These are phyloP conservation scores for Eutolmus rufibarbis DNA, from an alignment of 2,888 invertebrate species.

Conservation along the genomic window DNA sequence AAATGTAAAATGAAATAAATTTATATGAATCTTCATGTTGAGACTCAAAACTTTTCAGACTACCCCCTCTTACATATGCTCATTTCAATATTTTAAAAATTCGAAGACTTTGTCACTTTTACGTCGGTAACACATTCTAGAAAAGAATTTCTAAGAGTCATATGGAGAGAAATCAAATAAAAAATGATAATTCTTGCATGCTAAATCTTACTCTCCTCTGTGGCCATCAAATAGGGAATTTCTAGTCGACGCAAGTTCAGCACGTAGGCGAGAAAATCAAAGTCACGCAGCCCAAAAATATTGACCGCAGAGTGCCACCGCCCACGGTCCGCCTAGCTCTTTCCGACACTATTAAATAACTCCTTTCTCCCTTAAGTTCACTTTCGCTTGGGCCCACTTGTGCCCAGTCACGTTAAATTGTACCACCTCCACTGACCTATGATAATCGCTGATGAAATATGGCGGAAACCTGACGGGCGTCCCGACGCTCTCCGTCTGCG, in stretches of 20 bases:
- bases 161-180: background rate
- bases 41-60: no score
- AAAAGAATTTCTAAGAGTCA: background rate
- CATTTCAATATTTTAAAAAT: background rate
- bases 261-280: background rate
- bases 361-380: background rate
- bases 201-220: background rate
- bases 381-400: background rate
- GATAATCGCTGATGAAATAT: background rate
- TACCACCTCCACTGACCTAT: background rate
- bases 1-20: no score
- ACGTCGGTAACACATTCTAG: background rate
- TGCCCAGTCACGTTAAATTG: background rate
- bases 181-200: background rate
- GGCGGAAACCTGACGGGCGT: background rate
- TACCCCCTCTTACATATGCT: background rate
- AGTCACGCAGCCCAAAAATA: background rate
- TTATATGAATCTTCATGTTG: no score
- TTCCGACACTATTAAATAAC: background rate
- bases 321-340: background rate
- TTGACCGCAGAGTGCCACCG: background rate
- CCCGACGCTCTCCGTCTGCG: background rate
- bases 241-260: background rate
- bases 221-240: background rate
- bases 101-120: background rate